These are phyloP conservation scores for Odontocolon sp. DNA, from an alignment of 2,888 invertebrate species.

Conservation along the genomic window DNA sequence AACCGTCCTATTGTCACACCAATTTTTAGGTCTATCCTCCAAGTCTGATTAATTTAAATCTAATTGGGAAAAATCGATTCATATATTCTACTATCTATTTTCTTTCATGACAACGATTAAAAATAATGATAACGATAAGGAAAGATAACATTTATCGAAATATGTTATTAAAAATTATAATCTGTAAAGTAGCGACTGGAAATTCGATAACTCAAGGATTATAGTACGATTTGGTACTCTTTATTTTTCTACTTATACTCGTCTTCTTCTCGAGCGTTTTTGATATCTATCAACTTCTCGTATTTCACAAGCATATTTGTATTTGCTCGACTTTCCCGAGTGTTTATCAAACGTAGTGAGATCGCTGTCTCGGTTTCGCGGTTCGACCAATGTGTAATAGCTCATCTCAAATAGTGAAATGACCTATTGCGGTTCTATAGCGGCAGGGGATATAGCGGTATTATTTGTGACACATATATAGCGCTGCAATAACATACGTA, in stretches of 20 bases:
- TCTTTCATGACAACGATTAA: no score
- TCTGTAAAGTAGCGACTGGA: no score
- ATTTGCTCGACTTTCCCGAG: slow-evolving; percentile 18
- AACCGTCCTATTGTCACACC: no score
- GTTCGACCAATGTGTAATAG: slow-evolving; percentile 35
- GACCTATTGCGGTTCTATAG: slow-evolving; percentile 34
- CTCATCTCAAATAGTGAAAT: slow-evolving; percentile 45
- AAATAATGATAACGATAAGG: no score
- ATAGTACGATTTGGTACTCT: no score
- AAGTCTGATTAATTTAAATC: no score
- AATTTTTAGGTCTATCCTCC: no score
- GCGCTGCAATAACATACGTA: background rate
- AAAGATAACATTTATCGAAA: no score
- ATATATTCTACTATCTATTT: no score
- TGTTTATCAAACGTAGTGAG: slow-evolving; percentile 36
- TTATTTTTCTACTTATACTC: slow-evolving; percentile 9
- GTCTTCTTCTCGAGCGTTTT: background rate
- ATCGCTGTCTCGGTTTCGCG: slow-evolving; percentile 42
- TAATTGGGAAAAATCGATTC: no score
- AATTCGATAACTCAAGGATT: no score
- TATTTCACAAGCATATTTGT: background rate
- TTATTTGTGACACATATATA: slow-evolving; percentile 18
- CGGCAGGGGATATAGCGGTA: slow-evolving; percentile 11
- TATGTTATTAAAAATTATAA: no score
- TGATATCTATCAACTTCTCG: background rate